phyloP scores from a whole-genome alignment of 1,140 invertebrate species.

The Drosophila dunni region DNA sequence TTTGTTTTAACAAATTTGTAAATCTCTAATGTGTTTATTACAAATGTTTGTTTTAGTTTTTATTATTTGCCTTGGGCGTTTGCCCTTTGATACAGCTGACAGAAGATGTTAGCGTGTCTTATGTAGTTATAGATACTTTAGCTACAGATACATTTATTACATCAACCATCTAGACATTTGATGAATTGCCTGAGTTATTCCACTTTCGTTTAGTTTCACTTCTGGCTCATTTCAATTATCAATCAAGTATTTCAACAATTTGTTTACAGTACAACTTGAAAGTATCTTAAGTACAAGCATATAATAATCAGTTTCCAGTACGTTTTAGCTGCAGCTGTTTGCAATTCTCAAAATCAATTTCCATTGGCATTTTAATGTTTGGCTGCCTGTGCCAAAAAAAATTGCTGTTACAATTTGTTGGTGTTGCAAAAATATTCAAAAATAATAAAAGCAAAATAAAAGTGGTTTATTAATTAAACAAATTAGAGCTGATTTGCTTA shows the following conservation, averaged over 20 bases:
- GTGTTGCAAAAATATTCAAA: background rate
- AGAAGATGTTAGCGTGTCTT: slow-evolving; percentile 4
- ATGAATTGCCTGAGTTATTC: background rate
- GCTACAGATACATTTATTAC: background rate
- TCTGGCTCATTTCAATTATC: slow-evolving; percentile 12
- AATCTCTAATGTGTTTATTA: slow-evolving; percentile 18
- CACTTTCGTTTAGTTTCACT: background rate
- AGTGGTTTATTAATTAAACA: slow-evolving; percentile 21
- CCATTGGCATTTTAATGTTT: slow-evolving; percentile 32
- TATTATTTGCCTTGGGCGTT: slow-evolving; percentile 47
- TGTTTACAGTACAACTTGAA: slow-evolving; percentile 8
- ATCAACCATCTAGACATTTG: background rate
- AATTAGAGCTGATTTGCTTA: too few species aligned
- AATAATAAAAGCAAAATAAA: background rate
- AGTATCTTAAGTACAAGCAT: background rate
- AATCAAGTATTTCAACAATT: slow-evolving; percentile 5
- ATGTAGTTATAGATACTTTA: background rate
- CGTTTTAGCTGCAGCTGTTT: slow-evolving; percentile 37
- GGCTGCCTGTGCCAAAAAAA: slow-evolving; percentile 34
- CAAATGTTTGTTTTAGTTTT: slow-evolving; percentile 15
- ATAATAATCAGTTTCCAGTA: slow-evolving; percentile 14
- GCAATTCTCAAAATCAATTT: slow-evolving; percentile 22
- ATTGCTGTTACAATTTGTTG: slow-evolving; percentile 34
- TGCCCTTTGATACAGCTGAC: slow-evolving; percentile 47
- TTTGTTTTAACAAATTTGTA: slow-evolving; percentile 5